phyloP scores from a whole-genome alignment of 92 coral and sea anemone species.

The Porites rus region DNA sequence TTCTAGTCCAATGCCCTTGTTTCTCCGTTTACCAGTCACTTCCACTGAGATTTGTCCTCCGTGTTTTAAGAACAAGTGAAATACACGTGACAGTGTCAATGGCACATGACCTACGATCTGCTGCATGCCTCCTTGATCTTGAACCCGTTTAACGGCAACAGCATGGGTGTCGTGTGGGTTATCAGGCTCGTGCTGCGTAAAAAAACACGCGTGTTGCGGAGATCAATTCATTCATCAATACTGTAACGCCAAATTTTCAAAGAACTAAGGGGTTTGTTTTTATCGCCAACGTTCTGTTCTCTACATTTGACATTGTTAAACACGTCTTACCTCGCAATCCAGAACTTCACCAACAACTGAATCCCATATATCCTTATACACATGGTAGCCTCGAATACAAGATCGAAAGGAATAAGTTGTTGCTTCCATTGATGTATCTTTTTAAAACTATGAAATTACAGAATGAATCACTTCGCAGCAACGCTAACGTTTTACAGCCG shows the following conservation, averaged over 20 bases:
- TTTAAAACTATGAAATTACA: constrained; percentile 23
- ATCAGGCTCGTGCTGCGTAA: constrained; percentile 18
- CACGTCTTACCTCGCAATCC: constrained; percentile 26
- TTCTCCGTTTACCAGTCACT: constrained; percentile 57
- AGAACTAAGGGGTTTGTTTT: constrained; percentile 12
- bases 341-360: constrained; percentile 50
- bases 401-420: constrained; percentile 34
- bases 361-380: constrained; percentile 50
- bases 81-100: constrained; percentile 9
- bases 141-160: constrained; percentile 41
- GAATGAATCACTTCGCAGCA: constrained; percentile 32
- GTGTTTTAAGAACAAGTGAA: constrained; percentile 35
- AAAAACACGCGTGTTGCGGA: too few species aligned
- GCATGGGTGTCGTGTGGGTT: constrained; percentile 46
- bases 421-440: constrained; percentile 25
- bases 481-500: constrained; percentile 11
- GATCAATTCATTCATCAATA: too few species aligned
- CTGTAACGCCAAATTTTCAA: constrained; percentile 10
- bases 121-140: constrained; percentile 11
- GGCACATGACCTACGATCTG: constrained; percentile 45
- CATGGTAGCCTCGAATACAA: constrained; percentile 59
- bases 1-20: constrained; percentile 64
- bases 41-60: constrained; percentile 45
- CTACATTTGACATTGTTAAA: constrained; percentile 15
- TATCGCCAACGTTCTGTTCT: constrained; percentile 23